Conservation (phyloP, 2,797 vertebrate species). For the Crenuchus spilurus region DNA sequence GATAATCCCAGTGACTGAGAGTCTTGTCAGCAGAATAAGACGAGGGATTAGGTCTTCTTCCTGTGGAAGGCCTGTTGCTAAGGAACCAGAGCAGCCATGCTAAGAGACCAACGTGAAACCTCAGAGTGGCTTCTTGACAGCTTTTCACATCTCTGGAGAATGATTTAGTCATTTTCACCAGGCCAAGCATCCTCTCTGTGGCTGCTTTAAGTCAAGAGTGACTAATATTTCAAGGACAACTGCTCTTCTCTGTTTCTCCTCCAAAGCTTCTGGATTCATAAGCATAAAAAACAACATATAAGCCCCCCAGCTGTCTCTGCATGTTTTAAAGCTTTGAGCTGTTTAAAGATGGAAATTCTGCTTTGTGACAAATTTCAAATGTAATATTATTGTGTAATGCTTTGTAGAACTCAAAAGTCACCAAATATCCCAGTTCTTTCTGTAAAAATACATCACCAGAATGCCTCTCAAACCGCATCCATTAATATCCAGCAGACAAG, state of each 20-base stretch:
- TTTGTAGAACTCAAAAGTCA: too few species aligned
- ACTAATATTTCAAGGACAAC: conserved; percentile 7
- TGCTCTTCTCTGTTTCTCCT: neutral
- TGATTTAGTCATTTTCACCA: conserved; percentile 6
- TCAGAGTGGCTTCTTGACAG: conserved; percentile 23
- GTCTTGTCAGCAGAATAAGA: conserved; percentile 25
- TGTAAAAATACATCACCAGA: too few species aligned
- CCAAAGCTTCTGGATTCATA: neutral
- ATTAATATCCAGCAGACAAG: too few species aligned
- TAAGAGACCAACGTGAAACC: conserved; percentile 14
- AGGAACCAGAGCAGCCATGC: conserved; percentile 16
- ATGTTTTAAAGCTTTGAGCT: neutral
- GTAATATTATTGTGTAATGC: too few species aligned
- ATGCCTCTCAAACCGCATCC: too few species aligned
- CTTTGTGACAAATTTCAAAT: neutral
- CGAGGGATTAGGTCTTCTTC: conserved; percentile 27
- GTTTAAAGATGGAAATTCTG: neutral
- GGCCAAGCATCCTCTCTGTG: neutral
- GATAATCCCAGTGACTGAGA: conserved; percentile 36
- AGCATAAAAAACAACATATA: neutral
- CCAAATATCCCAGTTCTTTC: too few species aligned
- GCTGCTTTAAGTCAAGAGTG: conserved; percentile 2
- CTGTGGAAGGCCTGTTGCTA: conserved; percentile 28
- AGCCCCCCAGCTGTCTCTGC: neutral
- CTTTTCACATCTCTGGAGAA: conserved; percentile 14